phyloP scores from a whole-genome alignment of 2,113 vertebrate genomes.

The Plecturocebus donacophilus region DNA sequence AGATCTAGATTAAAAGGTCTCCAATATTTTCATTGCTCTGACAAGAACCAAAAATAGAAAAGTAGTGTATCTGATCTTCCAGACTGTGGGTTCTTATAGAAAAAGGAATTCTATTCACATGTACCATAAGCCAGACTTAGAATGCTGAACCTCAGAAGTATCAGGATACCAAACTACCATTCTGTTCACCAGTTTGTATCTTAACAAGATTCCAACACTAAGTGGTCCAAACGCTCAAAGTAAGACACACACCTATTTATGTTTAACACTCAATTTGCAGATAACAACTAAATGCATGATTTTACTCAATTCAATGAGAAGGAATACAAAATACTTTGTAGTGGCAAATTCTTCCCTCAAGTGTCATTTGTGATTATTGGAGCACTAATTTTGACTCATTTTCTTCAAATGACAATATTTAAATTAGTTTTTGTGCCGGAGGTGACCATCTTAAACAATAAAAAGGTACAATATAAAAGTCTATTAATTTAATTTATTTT shows the following conservation, averaged over 20 bases:
- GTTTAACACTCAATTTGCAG: not conserved
- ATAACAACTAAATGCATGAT: slow-evolving; percentile 20
- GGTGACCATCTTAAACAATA: slow-evolving; percentile 29
- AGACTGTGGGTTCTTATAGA: not conserved
- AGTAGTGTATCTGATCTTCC: slow-evolving; percentile 12
- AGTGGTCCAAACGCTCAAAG: not conserved
- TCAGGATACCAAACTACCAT: not conserved
- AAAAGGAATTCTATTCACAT: not conserved
- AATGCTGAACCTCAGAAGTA: not conserved
- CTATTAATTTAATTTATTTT: not conserved
- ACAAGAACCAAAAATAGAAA: slow-evolving; percentile 54
- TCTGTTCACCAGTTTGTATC: not conserved
- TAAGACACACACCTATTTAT: not conserved
- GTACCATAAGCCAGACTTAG: not conserved
- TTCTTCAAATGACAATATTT: slow-evolving; percentile 33
- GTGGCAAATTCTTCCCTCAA: not conserved
- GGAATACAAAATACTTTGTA: not conserved
- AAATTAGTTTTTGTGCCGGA: not conserved
- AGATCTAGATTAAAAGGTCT: slow-evolving; percentile 45
- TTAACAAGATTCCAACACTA: not conserved
- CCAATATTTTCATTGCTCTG: slow-evolving; percentile 68
- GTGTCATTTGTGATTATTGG: not conserved
- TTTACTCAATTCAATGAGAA: slow-evolving; percentile 12
- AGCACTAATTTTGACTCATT: slow-evolving; percentile 15
- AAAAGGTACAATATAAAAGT: not conserved